phyloP scores from a whole-genome alignment of 2,797 vertebrate genomes.

The Phaenicophaeus curvirostris region DNA sequence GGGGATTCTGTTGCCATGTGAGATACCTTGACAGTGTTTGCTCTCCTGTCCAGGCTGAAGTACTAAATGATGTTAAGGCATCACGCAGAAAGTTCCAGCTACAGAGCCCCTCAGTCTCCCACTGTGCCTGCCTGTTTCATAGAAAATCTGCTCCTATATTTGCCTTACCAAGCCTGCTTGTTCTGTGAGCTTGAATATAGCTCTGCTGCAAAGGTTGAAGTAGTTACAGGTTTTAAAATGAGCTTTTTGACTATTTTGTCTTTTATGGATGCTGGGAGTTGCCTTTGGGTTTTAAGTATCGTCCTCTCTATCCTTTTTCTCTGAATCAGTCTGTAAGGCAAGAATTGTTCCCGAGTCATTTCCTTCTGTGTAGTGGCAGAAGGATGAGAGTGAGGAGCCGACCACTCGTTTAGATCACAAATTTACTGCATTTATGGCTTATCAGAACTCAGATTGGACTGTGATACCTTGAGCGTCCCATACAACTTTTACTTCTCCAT shows the following conservation, averaged over 20 bases:
- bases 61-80: background rate
- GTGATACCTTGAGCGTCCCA: background rate
- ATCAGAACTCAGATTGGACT: background rate
- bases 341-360: background rate
- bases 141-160: background rate
- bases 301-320: background rate
- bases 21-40: background rate
- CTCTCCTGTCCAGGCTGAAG: background rate
- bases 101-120: background rate
- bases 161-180: background rate
- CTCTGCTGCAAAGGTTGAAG: background rate
- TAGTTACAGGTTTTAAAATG: background rate
- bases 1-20: background rate
- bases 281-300: background rate
- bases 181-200: background rate
- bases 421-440: background rate
- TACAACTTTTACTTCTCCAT: background rate
- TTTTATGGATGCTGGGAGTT: background rate
- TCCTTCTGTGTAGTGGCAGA: background rate
- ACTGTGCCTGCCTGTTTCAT: background rate
- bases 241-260: background rate
- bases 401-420: background rate
- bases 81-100: background rate
- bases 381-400: background rate
- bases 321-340: background rate